Base-by-base conservation (phyloP, 2,888 invertebrate genomes). In the Rhagium mordax region DNA sequence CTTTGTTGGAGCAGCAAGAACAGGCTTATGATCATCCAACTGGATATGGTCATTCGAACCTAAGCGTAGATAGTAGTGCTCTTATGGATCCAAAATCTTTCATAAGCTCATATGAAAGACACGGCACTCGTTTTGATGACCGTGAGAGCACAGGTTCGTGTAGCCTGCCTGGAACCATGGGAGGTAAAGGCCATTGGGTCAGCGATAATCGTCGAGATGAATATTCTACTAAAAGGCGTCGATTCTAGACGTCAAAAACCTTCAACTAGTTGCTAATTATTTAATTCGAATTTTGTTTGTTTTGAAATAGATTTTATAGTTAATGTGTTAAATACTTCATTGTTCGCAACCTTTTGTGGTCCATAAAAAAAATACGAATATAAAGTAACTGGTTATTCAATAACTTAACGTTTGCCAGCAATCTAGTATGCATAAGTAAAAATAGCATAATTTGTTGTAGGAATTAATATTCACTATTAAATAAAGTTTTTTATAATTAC, bases 1-100 rank as follows among this genome's bases (percentile, higher is more conserved):
- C 86, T 72, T 89, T 94, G 88, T 87, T 94, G 72, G 94, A 94
- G 82, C 93, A 93, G 80, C 93, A 93, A 85, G 94, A 94, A 83
- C 91, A 92, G 82, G 90, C 83, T 49, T 86, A 83, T 74, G 85
- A 81, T 27, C 61, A 74, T 66, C 79, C 80, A 8, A 24, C 66
- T 57, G 61, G 57, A 53, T 72, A 70, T 62, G 68, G 74, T 64
- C 71, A 77, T 57, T 55, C 55, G 29, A 29, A 21, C 18, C 20
- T 65, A 21, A n/a, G 21, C 15, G 0, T 15, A 51, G 69, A 69
- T 49, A 60, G 60, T 24, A 49, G 15, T 41, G 69, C 49, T 8
- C 69, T 60, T 27, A 49, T 69, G 69, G 84, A 84, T 71, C 82
- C 81, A 72, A 83, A 83, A 82, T 73, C 81, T 71, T 84, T 84